A percentile compares a stretch with the other conserved stretches of the same genome.
These are phyloP conservation scores for Gnathonemus echidnorhynchus DNA, from an alignment of 2,113 vertebrate species.

Conservation along the genomic window DNA sequence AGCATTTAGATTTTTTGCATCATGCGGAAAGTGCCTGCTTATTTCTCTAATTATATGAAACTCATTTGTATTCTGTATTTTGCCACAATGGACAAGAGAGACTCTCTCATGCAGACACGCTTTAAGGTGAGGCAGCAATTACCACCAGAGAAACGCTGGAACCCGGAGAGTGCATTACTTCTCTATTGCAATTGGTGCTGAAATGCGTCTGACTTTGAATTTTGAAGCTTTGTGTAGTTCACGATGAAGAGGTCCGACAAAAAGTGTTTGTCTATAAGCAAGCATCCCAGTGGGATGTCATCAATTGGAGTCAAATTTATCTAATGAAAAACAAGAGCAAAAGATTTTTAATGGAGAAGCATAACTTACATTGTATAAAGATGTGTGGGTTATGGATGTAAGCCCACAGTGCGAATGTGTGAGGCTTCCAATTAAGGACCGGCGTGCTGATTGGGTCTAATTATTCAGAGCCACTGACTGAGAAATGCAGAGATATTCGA, in stretches of 20 bases:
- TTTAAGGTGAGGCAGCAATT: neutral
- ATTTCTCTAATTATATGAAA: neutral
- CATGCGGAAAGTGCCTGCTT: neutral
- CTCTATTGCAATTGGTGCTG: neutral
- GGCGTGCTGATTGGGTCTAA: neutral
- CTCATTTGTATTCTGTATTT: neutral
- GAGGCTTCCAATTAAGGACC: neutral
- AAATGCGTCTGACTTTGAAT: neutral
- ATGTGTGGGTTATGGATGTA: neutral
- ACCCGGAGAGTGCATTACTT: neutral
- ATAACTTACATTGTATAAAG: neutral
- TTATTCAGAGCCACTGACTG: conserved; percentile 10
- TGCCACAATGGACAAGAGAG: neutral
- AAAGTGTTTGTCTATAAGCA: neutral
- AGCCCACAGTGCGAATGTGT: neutral
- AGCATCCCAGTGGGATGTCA: neutral
- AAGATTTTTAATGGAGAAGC: neutral
- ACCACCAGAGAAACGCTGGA: neutral
- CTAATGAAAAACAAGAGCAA: neutral
- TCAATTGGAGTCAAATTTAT: neutral
- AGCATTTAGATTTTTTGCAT: neutral
- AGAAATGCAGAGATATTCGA: neutral
- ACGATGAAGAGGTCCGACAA: neutral
- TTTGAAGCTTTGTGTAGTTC: neutral
- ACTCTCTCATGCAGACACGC: neutral